Evolutionary conservation across 2,888 invertebrate genomes (phyloP), one percentile per base, ranked within the genome.

Genomic region (Linnaemya tessellans): DNA sequence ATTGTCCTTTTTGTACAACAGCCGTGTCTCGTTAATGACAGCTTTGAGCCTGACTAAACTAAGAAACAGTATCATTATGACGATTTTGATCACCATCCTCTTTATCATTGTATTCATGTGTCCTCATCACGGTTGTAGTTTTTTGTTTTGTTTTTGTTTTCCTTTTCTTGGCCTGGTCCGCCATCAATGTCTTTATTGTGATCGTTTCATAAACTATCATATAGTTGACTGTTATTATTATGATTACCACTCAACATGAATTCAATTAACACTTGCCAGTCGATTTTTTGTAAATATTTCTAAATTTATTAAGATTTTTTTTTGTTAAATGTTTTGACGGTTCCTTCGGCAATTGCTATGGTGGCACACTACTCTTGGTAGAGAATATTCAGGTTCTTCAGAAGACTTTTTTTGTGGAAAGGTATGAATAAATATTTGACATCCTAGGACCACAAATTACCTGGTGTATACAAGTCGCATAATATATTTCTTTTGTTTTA

Each of bases 211-310:
- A 84, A 83, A 84, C 80, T 78, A 86, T 85, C 79, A 75, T 86
- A 82, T 71, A 56, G 80, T 80, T 86, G 85, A 87, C 87, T 87
- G 86, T 90, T 91, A 91, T 91, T 91, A 91, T 91, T 90, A 90
- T 91, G 90, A 91, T 91, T 91, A 91, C 90, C 90, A 83, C 88
- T 90, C 89, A 90, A 90, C 91, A 91, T 91, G 91, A 91, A 91
- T 91, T 91, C 91, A 91, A 91, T 91, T 91, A 91, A 91, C 91
- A 91, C 91, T 91, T 91, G 91, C 90, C 91, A 91, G 91, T 82
- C 70, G 67, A 80, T 83, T 81, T 67, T 68, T 84, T 58, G 68
- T 71, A 25, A n/a, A 22, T 68, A 41, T 54, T 49, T 60, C 18
- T 38, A 56, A 62, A 20, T 46, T 46, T 56, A 41, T 65, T 43